Percentiles rank a stretch among this genome's conserved stretches.
These are phyloP conservation scores for Hormaphis cornu DNA, from an alignment of 1,140 invertebrate species.

Conservation along the genomic window DNA sequence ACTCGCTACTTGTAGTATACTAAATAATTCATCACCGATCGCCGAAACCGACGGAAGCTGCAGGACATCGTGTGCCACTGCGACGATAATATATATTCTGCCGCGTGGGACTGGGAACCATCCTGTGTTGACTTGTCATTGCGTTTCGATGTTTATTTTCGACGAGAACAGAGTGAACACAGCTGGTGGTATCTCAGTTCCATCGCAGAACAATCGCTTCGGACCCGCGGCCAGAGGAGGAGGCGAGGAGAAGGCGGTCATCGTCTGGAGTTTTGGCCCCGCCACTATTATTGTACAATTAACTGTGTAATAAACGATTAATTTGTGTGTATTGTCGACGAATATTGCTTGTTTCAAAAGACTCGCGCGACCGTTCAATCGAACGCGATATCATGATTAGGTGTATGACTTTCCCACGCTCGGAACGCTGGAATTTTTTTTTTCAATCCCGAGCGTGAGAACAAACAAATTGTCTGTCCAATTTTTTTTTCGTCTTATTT, in stretches of 20 bases:
- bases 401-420: too few species aligned
- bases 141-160: slow-evolving; percentile 42
- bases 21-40: too few species aligned
- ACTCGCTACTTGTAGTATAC: too few species aligned
- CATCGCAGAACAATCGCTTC: slow-evolving; percentile 36
- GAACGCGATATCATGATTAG: too few species aligned
- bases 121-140: slow-evolving; percentile 80
- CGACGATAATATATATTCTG: neutral
- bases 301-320: neutral
- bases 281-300: neutral
- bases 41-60: too few species aligned
- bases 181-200: slow-evolving; percentile 96
- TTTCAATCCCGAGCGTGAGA: too few species aligned
- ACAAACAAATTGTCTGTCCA: too few species aligned
- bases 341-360: too few species aligned
- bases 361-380: too few species aligned
- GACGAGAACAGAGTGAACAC: slow-evolving; percentile 67
- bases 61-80: neutral
- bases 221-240: neutral
- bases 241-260: neutral
- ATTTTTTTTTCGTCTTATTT: too few species aligned
- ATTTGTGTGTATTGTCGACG: too few species aligned
- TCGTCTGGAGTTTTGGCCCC: neutral
- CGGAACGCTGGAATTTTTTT: too few species aligned
- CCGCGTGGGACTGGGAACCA: slow-evolving; percentile 67